Conservation (phyloP, 1,140 invertebrate genomes). For the Drosophila yakuba region DNA sequence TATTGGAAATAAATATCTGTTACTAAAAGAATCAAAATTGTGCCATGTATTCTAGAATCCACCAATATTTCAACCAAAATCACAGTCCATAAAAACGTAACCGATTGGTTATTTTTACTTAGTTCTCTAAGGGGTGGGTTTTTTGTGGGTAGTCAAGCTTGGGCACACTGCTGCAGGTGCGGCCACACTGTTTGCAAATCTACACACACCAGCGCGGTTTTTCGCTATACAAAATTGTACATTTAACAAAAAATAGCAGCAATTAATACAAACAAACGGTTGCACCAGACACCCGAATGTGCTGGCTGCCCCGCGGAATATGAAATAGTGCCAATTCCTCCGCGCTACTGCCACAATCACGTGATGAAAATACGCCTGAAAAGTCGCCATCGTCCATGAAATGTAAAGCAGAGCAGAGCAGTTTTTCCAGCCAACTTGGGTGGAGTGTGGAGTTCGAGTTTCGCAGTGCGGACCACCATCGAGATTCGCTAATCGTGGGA, state of each 20-base stretch:
- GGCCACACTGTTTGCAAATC: conserved; percentile 48
- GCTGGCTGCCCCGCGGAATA: conserved; percentile 40
- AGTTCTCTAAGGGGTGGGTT: not conserved
- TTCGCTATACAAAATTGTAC: conserved; percentile 63
- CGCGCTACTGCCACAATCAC: conserved; percentile 41
- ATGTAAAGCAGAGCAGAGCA: conserved; percentile 44
- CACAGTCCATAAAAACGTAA: not conserved
- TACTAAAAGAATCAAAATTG: conserved; percentile 17
- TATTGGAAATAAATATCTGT: conserved; percentile 72
- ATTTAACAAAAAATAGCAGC: conserved; percentile 64
- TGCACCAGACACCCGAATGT: conserved; percentile 25
- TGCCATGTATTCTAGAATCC: not conserved
- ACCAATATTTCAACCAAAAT: not conserved
- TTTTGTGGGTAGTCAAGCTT: not conserved
- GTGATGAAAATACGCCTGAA: conserved; percentile 78
- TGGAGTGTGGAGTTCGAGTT: conserved; percentile 40
- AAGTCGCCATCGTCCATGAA: conserved; percentile 64
- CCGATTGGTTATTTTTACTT: not conserved
- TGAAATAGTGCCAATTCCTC: conserved; percentile 5
- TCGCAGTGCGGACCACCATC: conserved; percentile 1
- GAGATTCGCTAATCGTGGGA: conserved; percentile 23
- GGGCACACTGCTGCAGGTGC: not conserved
- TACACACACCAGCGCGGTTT: conserved; percentile 59
- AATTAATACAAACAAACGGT: conserved; percentile 44
- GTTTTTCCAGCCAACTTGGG: conserved; percentile 61